Evolutionary conservation across 1,140 invertebrate species (phyloP).

Genomic region (Teleopsis dalmanni): DNA sequence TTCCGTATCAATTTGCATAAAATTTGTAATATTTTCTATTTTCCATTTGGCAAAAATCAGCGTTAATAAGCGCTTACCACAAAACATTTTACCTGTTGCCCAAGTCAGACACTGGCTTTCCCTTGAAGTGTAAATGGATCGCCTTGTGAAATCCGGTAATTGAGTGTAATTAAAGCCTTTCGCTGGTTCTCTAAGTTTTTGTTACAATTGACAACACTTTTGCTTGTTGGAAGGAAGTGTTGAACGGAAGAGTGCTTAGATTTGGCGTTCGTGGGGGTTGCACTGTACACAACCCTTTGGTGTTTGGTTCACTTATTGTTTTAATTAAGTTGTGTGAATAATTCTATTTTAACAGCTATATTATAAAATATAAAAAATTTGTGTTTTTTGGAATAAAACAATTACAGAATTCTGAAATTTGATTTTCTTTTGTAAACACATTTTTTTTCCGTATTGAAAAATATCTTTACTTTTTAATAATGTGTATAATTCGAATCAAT

Average conservation of each 20-base stretch:
- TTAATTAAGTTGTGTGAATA: constrained; percentile 43
- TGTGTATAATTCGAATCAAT: no score
- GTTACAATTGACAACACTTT: constrained; percentile 3
- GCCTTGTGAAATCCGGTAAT: constrained; percentile 36
- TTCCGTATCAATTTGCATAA: constrained; percentile 43
- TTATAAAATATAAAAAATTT: no score
- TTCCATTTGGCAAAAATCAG: constrained; percentile 9
- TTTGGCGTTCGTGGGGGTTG: not conserved
- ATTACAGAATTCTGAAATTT: no score
- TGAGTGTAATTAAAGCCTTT: constrained; percentile 41
- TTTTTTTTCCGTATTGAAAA: no score
- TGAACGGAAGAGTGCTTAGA: not conserved
- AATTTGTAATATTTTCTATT: constrained; percentile 22
- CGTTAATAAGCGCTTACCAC: constrained; percentile 28
- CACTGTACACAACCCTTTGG: constrained; percentile 17
- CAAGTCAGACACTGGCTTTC: not conserved
- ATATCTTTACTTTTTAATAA: no score
- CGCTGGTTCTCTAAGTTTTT: constrained; percentile 8
- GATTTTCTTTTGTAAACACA: no score
- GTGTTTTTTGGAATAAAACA: no score
- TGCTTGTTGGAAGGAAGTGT: not conserved
- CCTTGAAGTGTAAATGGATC: constrained; percentile 35
- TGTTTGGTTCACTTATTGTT: constrained; percentile 20
- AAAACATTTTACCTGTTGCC: constrained; percentile 32
- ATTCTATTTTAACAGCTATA: no score